Evolutionary conservation across 2,888 invertebrate species (phyloP).

Genomic region (Acrobasis consociella): DNA sequence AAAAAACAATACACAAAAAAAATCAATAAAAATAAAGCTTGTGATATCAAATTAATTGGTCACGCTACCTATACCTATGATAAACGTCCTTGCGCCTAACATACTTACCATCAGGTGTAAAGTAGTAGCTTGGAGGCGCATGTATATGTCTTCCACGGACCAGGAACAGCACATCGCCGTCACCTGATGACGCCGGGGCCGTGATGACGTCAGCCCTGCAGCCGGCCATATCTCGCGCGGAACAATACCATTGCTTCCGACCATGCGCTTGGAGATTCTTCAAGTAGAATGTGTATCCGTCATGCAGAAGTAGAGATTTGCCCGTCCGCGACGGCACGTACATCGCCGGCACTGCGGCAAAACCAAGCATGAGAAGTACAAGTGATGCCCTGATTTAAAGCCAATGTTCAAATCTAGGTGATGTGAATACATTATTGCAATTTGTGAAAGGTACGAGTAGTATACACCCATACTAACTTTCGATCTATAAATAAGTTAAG

Average conservation of each 20-base stretch:
- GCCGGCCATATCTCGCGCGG: slow-evolving; percentile 76
- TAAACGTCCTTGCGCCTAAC: slow-evolving; percentile 75
- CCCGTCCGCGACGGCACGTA: slow-evolving; percentile 80
- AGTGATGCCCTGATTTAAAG: slow-evolving; percentile 6
- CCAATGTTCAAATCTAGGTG: neutral
- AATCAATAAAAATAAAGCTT: slow-evolving; percentile 19
- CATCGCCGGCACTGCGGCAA: slow-evolving; percentile 70
- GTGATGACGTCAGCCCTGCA: slow-evolving; percentile 78
- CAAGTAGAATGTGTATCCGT: slow-evolving; percentile 76
- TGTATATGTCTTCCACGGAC: slow-evolving; percentile 75
- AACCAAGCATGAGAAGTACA: slow-evolving; percentile 36
- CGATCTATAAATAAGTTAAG: too few relatives aligned
- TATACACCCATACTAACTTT: too few relatives aligned
- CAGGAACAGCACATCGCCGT: slow-evolving; percentile 72
- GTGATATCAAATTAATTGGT: slow-evolving; percentile 20
- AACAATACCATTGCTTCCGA: slow-evolving; percentile 79
- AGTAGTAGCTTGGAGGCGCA: slow-evolving; percentile 73
- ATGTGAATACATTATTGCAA: too few relatives aligned
- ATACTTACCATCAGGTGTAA: slow-evolving; percentile 76
- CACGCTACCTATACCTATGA: slow-evolving; percentile 71
- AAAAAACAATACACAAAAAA: slow-evolving; percentile 20
- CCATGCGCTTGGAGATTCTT: slow-evolving; percentile 77
- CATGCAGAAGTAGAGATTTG: slow-evolving; percentile 74
- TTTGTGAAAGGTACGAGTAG: too few relatives aligned
- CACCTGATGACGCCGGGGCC: slow-evolving; percentile 57